Conservation (phyloP, 2,888 invertebrate species). For the Lasioglossum zephyrum region DNA sequence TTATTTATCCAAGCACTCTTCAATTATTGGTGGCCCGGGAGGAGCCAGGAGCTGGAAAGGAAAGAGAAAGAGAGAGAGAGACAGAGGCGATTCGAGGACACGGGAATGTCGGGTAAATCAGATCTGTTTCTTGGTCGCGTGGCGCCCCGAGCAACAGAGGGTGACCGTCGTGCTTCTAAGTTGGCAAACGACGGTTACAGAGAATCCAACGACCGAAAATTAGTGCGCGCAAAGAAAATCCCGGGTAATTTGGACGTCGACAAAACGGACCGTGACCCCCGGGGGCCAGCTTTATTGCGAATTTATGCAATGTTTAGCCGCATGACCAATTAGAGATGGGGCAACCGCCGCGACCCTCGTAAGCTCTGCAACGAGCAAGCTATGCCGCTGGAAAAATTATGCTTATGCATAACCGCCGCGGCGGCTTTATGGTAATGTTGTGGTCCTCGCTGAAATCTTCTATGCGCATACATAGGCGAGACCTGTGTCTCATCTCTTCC, state of each 20-base stretch:
- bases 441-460: slow-evolving; percentile 81
- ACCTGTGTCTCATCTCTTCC: slow-evolving; percentile 68
- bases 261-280: slow-evolving; percentile 66
- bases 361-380: slow-evolving; percentile 73
- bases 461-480: slow-evolving; percentile 76
- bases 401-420: slow-evolving; percentile 81
- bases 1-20: slow-evolving; percentile 45
- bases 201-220: slow-evolving; percentile 66
- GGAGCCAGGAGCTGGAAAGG: not conserved
- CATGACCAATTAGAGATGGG: slow-evolving; percentile 81
- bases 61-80: not conserved
- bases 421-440: slow-evolving; percentile 82
- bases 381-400: slow-evolving; percentile 80
- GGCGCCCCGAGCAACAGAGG: slow-evolving; percentile 10
- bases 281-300: slow-evolving; percentile 80
- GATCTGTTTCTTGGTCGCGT: not conserved
- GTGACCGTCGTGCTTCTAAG: slow-evolving; percentile 33
- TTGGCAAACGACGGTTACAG: slow-evolving; percentile 53
- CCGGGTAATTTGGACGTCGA: slow-evolving; percentile 76
- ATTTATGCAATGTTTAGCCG: slow-evolving; percentile 82
- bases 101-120: not conserved
- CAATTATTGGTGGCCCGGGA: slow-evolving; percentile 30
- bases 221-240: slow-evolving; percentile 73
- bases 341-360: slow-evolving; percentile 69
- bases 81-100: not conserved